A percentile compares a stretch with the other conserved stretches of the same genome.
These are phyloP conservation scores for Larimichthys crocea DNA, from an alignment of 2,113 vertebrate species.

Conservation along the genomic window DNA sequence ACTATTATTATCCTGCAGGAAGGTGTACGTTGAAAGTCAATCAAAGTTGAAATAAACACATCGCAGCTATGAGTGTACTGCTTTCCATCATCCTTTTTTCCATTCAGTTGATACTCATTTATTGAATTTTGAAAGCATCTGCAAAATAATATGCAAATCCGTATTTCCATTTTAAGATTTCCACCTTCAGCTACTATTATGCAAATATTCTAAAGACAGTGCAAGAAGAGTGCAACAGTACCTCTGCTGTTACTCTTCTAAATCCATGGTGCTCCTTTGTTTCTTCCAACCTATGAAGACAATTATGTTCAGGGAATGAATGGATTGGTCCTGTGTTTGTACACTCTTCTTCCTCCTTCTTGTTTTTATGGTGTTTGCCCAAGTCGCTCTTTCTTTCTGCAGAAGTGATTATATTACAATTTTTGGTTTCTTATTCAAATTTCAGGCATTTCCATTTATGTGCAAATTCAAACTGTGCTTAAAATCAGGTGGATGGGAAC, in stretches of 20 bases:
- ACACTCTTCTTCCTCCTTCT: not conserved
- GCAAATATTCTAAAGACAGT: not conserved
- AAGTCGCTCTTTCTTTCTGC: no score
- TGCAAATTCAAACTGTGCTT: slow-evolving; percentile 1
- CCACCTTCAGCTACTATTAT: not conserved
- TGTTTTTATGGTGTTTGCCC: not conserved
- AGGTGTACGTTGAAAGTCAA: not conserved
- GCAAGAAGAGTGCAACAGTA: not conserved
- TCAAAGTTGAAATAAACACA: not conserved
- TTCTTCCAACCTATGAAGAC: not conserved
- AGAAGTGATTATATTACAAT: not conserved
- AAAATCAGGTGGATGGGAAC: not conserved
- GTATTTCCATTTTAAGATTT: not conserved
- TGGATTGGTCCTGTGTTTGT: not conserved
- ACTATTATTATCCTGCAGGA: not conserved
- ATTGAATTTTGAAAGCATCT: not conserved
- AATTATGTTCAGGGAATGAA: not conserved
- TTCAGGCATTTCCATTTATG: not conserved
- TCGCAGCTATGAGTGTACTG: not conserved
- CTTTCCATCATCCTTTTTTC: not conserved
- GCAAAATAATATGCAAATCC: slow-evolving; percentile 21
- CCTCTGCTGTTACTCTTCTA: not conserved
- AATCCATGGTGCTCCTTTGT: not conserved
- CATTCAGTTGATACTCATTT: not conserved
- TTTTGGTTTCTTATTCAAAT: not conserved